Evolutionary conservation across 53 echinoderm and acorn worm genomes (phyloP), one percentile per base, ranked within the genome.

Genomic region (Holothuria scabra): DNA sequence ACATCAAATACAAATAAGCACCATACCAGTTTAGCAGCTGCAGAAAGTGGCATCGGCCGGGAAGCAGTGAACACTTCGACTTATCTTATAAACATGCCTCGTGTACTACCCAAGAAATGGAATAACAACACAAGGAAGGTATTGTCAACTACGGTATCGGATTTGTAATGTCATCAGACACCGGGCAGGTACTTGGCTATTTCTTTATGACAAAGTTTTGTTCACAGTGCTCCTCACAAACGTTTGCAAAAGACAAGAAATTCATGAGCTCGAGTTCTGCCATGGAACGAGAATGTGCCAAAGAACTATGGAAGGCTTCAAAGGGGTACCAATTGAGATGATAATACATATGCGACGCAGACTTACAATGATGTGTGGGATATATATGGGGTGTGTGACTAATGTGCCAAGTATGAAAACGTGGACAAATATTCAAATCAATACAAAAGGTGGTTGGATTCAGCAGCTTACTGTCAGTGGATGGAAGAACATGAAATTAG

Each of bases 101-200:
- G 28, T 61, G 22, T 14, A 24, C 7, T 61, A 24, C 12, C 23
- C 28, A 61, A 26, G 22, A 22, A 26, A 24, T 61, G 62, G 62
- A 61, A 61, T 61, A 11, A 61, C 22, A 61, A 26, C 62, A 67
- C n/a, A 60, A 23, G 14, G 22, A 60, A 60, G n/a, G 14, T 63
- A 80, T 67, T 8, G 79, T 66, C 29, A 86, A 86, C 35, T 80
- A 86, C 46, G 86, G 80, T 37, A 66, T 86, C 11, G 80, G 86
- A 12, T 79, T 86, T 55, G 79, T 86, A 23, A 86, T 86, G 79
- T 79, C 79, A 28, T 21, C 76, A 32, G 86, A 86, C 56, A 86
- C 79, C 12, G 86, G 86, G 37, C 79, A 86, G 80, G 86, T 85
- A 62, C 59, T 85, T 55, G 75, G 76, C 61, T 80, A 80, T 32